Percentiles rank a stretch among this genome's conserved stretches.
These are phyloP conservation scores for Pollachius pollachius DNA, from an alignment of 2,113 vertebrate species.

Conservation along the genomic window DNA sequence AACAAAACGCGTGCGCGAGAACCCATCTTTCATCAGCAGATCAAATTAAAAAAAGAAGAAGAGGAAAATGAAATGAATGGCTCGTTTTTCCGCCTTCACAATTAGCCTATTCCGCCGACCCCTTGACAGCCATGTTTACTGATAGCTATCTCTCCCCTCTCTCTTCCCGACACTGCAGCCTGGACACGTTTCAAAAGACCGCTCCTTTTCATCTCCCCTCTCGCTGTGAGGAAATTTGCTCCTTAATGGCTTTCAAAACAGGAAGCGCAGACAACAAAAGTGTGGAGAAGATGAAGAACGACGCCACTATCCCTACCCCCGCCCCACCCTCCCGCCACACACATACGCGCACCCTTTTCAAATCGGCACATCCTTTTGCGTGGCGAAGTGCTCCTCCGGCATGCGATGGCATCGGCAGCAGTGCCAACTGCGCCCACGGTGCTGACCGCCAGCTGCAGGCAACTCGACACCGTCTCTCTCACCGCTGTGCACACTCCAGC, in stretches of 20 bases:
- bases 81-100: conserved; percentile 65
- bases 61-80: conserved; percentile 68
- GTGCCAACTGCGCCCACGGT: conserved; percentile 71
- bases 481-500: conserved; percentile 51
- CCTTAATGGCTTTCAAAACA: conserved; percentile 83
- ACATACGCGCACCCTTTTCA: conserved; percentile 21
- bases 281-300: conserved; percentile 56
- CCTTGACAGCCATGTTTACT: conserved; percentile 76
- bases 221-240: conserved; percentile 77
- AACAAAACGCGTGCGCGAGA: conserved; percentile 71
- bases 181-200: conserved; percentile 82
- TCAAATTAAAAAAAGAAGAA: conserved; percentile 48
- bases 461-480: conserved; percentile 65
- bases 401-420: conserved; percentile 20
- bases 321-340: conserved; percentile 28
- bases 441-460: conserved; percentile 74
- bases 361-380: conserved; percentile 56
- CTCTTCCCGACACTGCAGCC: conserved; percentile 70
- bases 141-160: conserved; percentile 74
- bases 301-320: conserved; percentile 34
- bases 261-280: conserved; percentile 74
- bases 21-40: conserved; percentile 71
- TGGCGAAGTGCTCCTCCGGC: conserved; percentile 43
- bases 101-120: conserved; percentile 70
- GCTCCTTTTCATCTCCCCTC: conserved; percentile 69